Evolutionary conservation across 92 coral and sea anemone genomes (phyloP), one percentile per base, ranked within the genome.

Genomic region (Zoanthus solanderi): DNA sequence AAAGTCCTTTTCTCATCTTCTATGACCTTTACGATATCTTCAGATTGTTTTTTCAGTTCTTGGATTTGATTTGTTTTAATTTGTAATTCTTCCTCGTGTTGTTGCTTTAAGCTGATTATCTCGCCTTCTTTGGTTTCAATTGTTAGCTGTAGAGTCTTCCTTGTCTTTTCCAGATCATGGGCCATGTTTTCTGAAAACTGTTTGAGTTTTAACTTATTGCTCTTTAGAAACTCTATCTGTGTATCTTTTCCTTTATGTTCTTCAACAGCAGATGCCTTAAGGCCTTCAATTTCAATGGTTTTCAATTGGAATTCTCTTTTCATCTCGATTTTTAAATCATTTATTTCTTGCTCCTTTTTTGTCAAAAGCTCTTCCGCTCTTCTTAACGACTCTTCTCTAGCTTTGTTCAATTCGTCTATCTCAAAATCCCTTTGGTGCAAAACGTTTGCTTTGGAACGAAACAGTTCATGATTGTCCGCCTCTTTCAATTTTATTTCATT

Each of bases 101-200:
- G 13, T 48, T 81, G n/a, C 68, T 66, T 88, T 6, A 91, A 76
- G 18, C 54, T 54, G 44, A 81, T 71, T 10, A 89, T 82, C 52
- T 89, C 84, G 29, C 78, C 32, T 48, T 91, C 92, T 79, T 91
- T 76, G 58, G 84, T 84, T 23, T 88, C 46, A 44, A 58, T 71
- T 0, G 87, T 83, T 42, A 75, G 88, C 78, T 79, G 78, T 71
- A 90, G 89, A 4, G 48, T 66, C 48, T 90, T 87, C 45, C 74
- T 60, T 11, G 89, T 45, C 75, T 87, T 88, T 47, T 78, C 93
- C 34, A 93, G 79, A 72, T 93, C 96, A n/a, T 56, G 69, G 61
- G 87, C 28, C 76, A 93, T 42, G 8, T 76, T 90, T 67, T 85
- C 96, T 18, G 63, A 47, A 65, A 65, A 30, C 42, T 65, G 13